phyloP scores from a whole-genome alignment of 2,888 invertebrate genomes.

The Acrobasis consociella region DNA sequence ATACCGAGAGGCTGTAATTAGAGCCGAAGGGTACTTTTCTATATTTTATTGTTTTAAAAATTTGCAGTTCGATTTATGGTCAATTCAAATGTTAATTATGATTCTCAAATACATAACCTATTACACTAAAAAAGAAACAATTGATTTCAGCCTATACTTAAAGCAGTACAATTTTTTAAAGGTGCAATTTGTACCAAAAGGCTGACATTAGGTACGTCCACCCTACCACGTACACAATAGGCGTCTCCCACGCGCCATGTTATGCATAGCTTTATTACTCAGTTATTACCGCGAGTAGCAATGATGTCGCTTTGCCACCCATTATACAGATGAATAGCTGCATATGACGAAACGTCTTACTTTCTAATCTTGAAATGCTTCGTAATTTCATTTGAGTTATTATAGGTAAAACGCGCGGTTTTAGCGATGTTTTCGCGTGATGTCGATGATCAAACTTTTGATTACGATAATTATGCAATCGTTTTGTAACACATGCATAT shows the following conservation, averaged over 20 bases:
- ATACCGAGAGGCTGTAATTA: no score
- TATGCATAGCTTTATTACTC: conserved; percentile 53
- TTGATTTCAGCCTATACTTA: no score
- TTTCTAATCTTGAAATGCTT: conserved; percentile 69
- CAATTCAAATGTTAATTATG: no score
- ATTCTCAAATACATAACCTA: no score
- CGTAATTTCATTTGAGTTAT: conserved; percentile 55
- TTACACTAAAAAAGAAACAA: no score
- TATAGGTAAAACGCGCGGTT: conserved; percentile 38
- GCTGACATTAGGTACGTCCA: no score
- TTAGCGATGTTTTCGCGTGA: neutral
- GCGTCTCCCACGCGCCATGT: conserved; percentile 63
- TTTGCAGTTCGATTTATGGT: no score
- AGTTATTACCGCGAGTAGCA: conserved; percentile 55
- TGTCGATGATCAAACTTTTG: neutral
- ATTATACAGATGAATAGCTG: conserved; percentile 66
- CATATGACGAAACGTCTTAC: conserved; percentile 63
- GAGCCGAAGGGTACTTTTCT: no score
- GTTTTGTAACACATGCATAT: neutral
- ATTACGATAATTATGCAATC: neutral
- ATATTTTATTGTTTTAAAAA: no score
- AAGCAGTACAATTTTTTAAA: no score
- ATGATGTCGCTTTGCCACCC: conserved; percentile 41
- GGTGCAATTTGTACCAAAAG: no score
- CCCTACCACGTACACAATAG: conserved; percentile 50